Evolutionary conservation across 2,888 invertebrate genomes (phyloP).

Genomic region (Caenorhabditis virilis): DNA sequence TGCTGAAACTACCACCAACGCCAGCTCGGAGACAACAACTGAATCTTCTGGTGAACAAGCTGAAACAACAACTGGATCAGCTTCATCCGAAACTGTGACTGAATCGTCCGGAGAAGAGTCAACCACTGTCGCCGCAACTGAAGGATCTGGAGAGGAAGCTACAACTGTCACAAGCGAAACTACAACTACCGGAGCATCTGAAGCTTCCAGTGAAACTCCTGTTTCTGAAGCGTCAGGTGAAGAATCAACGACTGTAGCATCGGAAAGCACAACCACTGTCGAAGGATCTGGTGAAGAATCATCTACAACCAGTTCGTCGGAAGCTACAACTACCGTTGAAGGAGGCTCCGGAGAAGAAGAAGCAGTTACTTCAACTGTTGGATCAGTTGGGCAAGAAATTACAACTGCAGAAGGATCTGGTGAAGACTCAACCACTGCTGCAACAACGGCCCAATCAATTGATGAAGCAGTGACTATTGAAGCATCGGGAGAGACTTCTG

Average conservation of each 20-base stretch:
- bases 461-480: no score
- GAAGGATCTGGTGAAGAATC: constrained; percentile 15
- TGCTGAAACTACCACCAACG: no score
- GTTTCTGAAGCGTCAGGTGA: constrained; percentile 18
- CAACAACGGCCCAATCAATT: no score
- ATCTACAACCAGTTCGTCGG: constrained; percentile 2
- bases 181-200: constrained; percentile 2
- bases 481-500: no score
- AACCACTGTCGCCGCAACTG: constrained; percentile 5
- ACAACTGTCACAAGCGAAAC: constrained; percentile 2
- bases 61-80: background rate
- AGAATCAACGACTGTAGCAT: constrained; percentile 10
- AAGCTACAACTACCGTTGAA: constrained; percentile 4
- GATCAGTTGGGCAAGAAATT: background rate
- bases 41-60: constrained; percentile 5
- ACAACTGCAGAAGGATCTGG: constrained; percentile 7
- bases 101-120: constrained; percentile 4
- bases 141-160: constrained; percentile 8
- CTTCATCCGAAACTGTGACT: background rate
- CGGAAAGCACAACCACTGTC: constrained; percentile 3
- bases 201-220: constrained; percentile 2
- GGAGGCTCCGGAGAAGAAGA: constrained; percentile 6
- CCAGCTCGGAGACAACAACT: no score
- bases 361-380: background rate
- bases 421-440: background rate